A percentile compares a stretch with the other conserved stretches of the same genome.
These are phyloP conservation scores for Halichoerus grypus DNA, from an alignment of 2,113 vertebrate genomes.

Conservation along the genomic window DNA sequence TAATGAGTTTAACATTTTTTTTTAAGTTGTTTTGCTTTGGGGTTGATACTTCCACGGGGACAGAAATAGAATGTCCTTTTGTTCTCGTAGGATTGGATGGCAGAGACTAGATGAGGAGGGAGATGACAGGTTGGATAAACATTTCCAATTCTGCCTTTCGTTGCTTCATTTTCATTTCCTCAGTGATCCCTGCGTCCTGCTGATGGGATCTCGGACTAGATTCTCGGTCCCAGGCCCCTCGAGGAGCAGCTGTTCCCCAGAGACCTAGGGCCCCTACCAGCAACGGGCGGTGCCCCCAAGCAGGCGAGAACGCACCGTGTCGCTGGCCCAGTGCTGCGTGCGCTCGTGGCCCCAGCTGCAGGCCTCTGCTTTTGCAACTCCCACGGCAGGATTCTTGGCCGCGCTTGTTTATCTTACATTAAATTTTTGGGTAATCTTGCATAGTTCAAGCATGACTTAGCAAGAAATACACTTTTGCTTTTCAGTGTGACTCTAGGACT, in stretches of 20 bases:
- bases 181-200: background rate
- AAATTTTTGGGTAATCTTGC: constrained; percentile 2
- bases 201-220: background rate
- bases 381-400: background rate
- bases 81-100: background rate
- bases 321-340: background rate
- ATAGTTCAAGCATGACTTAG: constrained; percentile 14
- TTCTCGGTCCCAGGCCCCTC: background rate
- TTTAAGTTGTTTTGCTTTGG: background rate
- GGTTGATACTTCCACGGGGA: background rate
- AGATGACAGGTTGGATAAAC: background rate
- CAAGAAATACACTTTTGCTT: background rate
- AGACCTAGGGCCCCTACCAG: background rate
- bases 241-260: background rate
- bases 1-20: background rate
- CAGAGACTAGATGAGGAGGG: background rate
- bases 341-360: accelerated
- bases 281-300: background rate
- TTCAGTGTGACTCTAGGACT: background rate
- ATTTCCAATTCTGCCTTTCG: background rate
- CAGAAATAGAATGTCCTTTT: constrained; percentile 24
- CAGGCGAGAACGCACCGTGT: no score
- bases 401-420: background rate
- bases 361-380: background rate
- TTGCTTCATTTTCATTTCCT: background rate